A percentile compares a stretch with the other conserved stretches of the same genome.
These are phyloP conservation scores for Alces alces DNA, from an alignment of 2,113 vertebrate genomes.

Conservation along the genomic window DNA sequence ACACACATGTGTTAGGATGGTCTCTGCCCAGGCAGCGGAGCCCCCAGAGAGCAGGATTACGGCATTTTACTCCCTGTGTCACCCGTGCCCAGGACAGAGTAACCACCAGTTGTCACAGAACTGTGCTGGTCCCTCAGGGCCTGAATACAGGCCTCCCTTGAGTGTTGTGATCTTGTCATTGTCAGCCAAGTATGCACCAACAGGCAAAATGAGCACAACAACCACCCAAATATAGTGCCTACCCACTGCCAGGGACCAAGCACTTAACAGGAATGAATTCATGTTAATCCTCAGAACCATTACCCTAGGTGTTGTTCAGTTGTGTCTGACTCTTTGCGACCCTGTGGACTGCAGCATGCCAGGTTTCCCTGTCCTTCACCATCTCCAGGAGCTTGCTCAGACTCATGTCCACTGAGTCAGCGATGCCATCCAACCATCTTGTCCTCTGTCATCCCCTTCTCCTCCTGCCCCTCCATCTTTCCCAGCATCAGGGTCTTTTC, in stretches of 20 bases:
- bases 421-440: background rate
- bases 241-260: background rate
- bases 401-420: background rate
- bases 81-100: background rate
- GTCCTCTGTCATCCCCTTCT: background rate
- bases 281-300: background rate
- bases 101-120: background rate
- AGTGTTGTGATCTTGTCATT: background rate
- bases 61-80: background rate
- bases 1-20: background rate
- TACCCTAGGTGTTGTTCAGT: background rate
- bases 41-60: background rate
- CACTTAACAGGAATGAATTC: background rate
- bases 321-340: background rate
- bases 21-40: background rate
- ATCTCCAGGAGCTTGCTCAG: background rate
- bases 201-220: background rate
- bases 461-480: background rate
- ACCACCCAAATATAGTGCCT: background rate
- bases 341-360: background rate
- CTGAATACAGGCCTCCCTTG: background rate
- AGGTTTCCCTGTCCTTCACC: background rate
- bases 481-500: background rate
- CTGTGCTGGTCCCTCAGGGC: background rate
- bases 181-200: background rate